These are phyloP conservation scores for Cheilosia soror DNA, from an alignment of 2,888 invertebrate genomes.

Conservation along the genomic window DNA sequence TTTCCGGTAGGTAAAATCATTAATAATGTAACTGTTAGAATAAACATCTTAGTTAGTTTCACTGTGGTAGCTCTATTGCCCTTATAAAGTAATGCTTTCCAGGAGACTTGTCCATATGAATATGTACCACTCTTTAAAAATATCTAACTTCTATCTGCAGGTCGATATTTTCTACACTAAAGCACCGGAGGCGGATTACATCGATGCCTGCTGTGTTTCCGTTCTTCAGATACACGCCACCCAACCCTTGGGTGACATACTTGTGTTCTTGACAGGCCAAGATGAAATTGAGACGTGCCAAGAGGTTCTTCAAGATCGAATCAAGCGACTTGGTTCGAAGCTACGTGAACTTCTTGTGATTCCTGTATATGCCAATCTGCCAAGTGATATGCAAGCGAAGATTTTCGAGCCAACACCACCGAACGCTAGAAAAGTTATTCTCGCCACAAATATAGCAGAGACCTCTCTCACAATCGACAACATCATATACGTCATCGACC, in stretches of 20 bases:
- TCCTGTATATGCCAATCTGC: constrained; percentile 99
- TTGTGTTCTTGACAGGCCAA: constrained; percentile 98
- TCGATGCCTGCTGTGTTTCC: constrained; percentile 98
- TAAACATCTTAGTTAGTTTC: not conserved
- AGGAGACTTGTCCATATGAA: no score
- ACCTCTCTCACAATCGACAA: constrained; percentile 99
- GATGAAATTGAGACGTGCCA: constrained; percentile 96
- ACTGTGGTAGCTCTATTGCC: not conserved
- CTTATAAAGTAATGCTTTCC: no score
- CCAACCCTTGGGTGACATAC: constrained; percentile 96
- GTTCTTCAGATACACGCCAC: constrained; percentile 99
- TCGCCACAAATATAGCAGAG: constrained; percentile 99
- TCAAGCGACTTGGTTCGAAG: constrained; percentile 95
- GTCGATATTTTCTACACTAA: constrained; percentile 99
- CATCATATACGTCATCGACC: constrained; percentile 99
- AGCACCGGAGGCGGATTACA: constrained; percentile 99
- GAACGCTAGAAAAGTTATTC: constrained; percentile 97
- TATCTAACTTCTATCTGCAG: constrained; percentile 57
- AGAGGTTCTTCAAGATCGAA: constrained; percentile 94
- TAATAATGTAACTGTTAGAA: not conserved
- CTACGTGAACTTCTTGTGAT: constrained; percentile 95
- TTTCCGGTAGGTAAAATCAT: constrained; percentile 88
- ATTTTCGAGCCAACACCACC: constrained; percentile 99
- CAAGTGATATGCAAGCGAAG: constrained; percentile 99
- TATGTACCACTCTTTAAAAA: no score